Conservation (phyloP, 1,140 invertebrate species). For the Eubasilissa regina region DNA sequence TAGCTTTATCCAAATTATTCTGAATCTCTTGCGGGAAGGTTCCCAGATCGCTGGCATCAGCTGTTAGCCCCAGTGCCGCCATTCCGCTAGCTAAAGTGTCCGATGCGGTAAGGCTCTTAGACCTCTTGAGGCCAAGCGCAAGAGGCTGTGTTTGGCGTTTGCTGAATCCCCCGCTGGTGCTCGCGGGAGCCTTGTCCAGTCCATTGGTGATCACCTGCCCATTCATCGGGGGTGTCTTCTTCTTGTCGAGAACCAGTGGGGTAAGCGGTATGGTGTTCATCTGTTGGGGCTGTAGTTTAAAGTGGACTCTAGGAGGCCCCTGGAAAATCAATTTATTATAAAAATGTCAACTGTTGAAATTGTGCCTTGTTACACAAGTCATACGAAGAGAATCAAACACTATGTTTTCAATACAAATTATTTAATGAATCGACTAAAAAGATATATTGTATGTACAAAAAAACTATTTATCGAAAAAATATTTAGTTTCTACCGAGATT, state of each 20-base stretch:
- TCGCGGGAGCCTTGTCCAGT: constrained; percentile 70
- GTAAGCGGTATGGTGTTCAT: constrained; percentile 61
- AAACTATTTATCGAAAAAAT: too few species aligned
- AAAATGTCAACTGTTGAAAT: too few species aligned
- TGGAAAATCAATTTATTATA: constrained; percentile 50
- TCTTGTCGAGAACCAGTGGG: constrained; percentile 63
- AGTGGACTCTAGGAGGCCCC: constrained; percentile 73
- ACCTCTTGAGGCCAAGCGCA: constrained; percentile 80
- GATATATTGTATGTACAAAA: too few species aligned
- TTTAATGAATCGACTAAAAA: too few species aligned
- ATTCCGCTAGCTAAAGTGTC: constrained; percentile 78
- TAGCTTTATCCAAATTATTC: constrained; percentile 79
- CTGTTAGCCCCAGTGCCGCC: constrained; percentile 73
- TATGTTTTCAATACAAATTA: too few species aligned
- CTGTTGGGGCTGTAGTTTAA: constrained; percentile 70
- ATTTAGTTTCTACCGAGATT: too few species aligned
- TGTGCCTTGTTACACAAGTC: too few species aligned
- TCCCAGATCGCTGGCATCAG: constrained; percentile 82
- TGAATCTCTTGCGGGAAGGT: constrained; percentile 82
- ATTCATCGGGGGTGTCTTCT: constrained; percentile 67
- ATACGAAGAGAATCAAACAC: too few species aligned
- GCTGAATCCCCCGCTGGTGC: constrained; percentile 59
- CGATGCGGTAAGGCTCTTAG: constrained; percentile 84
- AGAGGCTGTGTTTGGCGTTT: constrained; percentile 65
- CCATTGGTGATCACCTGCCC: constrained; percentile 62